Conservation (phyloP, 2,888 invertebrate species). For the Mythimna lalbum region DNA sequence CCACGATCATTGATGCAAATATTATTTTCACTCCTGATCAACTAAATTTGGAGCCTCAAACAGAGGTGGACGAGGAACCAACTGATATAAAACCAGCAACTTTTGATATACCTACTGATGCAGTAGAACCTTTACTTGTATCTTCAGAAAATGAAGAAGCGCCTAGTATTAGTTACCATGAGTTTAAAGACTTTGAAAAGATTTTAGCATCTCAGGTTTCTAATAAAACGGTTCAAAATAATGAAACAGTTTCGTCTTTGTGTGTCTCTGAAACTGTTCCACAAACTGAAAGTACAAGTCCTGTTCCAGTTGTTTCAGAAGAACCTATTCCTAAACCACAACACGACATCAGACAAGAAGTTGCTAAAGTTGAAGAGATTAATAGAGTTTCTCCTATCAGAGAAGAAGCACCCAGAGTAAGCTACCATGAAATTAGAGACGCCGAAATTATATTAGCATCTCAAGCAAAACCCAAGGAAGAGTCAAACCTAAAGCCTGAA, state of each 20-base stretch:
- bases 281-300: constrained; percentile 26
- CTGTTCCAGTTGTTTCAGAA: not conserved
- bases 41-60: constrained; percentile 3
- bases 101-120: not conserved
- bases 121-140: constrained; percentile 5
- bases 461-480: constrained; percentile 25
- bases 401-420: constrained; percentile 60
- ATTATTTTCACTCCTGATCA: constrained; percentile 14
- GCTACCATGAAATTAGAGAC: constrained; percentile 70
- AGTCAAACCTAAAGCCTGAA: constrained; percentile 1
- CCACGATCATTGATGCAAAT: not conserved
- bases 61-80: constrained; percentile 1
- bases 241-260: constrained; percentile 44
- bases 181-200: constrained; percentile 72
- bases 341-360: not conserved
- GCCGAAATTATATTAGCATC: constrained; percentile 68
- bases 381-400: constrained; percentile 34
- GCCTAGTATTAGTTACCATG: constrained; percentile 65
- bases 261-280: constrained; percentile 51
- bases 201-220: constrained; percentile 53
- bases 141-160: constrained; percentile 54
- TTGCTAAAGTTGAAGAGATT: not conserved
- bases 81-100: constrained; percentile 5
- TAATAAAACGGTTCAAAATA: constrained; percentile 23
- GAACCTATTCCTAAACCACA: not conserved